Evolutionary conservation across 2,113 vertebrate species (phyloP).

Genomic region (Pipa parva): DNA sequence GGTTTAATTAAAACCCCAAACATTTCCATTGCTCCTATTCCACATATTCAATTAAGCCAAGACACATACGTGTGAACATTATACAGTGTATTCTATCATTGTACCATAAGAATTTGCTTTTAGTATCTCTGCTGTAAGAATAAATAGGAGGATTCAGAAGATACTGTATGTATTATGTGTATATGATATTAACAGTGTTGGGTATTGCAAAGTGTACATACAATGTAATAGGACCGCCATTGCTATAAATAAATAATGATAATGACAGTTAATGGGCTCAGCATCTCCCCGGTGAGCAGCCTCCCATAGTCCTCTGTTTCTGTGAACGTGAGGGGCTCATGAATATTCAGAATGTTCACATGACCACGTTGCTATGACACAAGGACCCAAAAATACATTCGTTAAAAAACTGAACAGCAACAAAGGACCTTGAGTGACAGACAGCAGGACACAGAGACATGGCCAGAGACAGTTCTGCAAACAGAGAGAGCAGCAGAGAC

Average conservation of each 20-base stretch:
- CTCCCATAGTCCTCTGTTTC: slow-evolving; percentile 33
- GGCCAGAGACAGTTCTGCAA: not conserved
- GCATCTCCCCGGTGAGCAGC: slow-evolving; percentile 16
- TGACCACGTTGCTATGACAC: slow-evolving; percentile 40
- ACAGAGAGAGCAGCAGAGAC: not conserved
- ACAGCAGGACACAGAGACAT: slow-evolving; percentile 7
- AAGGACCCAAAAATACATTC: slow-evolving; percentile 41
- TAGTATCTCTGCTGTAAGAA: too few relatives aligned
- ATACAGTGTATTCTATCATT: too few relatives aligned
- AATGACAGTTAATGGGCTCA: slow-evolving; percentile 35
- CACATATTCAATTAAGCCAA: too few relatives aligned
- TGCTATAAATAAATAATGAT: slow-evolving; percentile 40
- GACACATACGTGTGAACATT: too few relatives aligned
- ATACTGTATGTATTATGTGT: not conserved
- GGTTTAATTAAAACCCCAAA: too few relatives aligned
- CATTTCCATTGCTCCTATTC: too few relatives aligned
- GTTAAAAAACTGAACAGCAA: slow-evolving; percentile 36
- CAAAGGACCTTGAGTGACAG: slow-evolving; percentile 37
- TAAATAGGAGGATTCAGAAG: too few relatives aligned
- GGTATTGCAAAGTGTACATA: slow-evolving; percentile 20
- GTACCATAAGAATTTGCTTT: too few relatives aligned
- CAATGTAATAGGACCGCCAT: slow-evolving; percentile 18
- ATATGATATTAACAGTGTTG: not conserved
- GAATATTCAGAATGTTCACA: slow-evolving; percentile 36
- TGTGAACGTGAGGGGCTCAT: slow-evolving; percentile 24